A percentile compares a stretch with the other conserved stretches of the same genome.
phyloP scores from a whole-genome alignment of 2,113 vertebrate species.

The Conger conger region DNA sequence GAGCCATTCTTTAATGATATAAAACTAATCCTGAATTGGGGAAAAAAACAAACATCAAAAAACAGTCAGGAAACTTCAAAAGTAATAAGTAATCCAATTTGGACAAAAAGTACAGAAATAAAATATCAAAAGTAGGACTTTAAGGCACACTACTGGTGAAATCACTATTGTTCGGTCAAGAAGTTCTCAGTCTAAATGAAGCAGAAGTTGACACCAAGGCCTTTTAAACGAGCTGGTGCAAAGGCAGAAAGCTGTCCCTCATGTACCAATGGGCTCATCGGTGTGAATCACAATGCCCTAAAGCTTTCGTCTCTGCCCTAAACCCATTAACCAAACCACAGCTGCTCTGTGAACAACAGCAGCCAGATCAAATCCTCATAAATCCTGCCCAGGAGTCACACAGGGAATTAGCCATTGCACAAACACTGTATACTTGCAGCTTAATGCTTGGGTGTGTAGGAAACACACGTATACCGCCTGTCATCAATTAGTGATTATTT shows the following conservation, averaged over 20 bases:
- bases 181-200: not conserved
- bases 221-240: not conserved
- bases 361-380: not conserved
- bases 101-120: not conserved
- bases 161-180: not conserved
- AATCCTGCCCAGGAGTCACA: not conserved
- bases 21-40: not conserved
- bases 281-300: not conserved
- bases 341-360: not conserved
- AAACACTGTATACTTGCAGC: not conserved
- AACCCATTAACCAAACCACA: not conserved
- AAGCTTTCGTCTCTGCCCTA: not conserved
- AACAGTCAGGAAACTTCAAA: not conserved
- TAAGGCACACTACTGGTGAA: not conserved
- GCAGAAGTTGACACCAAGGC: not conserved
- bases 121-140: not conserved
- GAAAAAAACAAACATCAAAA: not conserved
- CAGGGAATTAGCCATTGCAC: not conserved
- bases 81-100: not conserved
- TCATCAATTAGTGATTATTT: not conserved
- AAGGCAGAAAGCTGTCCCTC: not conserved
- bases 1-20: slow-evolving; percentile 25
- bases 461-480: not conserved
- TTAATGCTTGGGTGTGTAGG: not conserved
- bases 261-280: not conserved